Conservation (phyloP, 2,113 vertebrate species). For the Mirza zaza region DNA sequence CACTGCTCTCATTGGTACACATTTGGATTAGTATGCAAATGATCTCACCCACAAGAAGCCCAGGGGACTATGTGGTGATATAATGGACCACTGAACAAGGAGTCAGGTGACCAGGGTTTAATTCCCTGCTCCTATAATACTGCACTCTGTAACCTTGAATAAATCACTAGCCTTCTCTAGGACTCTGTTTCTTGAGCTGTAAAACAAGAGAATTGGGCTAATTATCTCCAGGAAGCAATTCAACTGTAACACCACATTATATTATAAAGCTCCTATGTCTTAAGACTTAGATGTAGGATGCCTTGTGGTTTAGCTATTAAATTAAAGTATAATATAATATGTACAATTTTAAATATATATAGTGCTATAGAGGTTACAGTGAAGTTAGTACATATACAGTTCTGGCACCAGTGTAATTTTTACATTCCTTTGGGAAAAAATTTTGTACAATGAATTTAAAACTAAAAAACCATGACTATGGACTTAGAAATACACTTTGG, state of each 20-base stretch:
- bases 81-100: not conserved
- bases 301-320: not conserved
- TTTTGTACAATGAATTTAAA: not conserved
- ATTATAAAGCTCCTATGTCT: not conserved
- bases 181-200: not conserved
- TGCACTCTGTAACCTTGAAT: not conserved
- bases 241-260: not conserved
- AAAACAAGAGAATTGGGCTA: conserved; percentile 16
- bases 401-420: not conserved
- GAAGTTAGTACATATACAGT: not conserved
- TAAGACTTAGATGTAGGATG: not conserved
- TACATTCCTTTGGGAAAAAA: not conserved
- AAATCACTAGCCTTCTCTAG: not conserved
- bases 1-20: not conserved
- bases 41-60: not conserved
- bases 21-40: not conserved
- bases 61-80: not conserved
- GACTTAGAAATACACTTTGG: not conserved
- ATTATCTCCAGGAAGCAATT: not conserved
- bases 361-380: not conserved
- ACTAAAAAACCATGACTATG: not conserved
- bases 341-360: not conserved
- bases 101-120: not conserved
- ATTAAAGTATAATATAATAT: not conserved
- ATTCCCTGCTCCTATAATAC: not conserved